Evolutionary conservation across 2,888 invertebrate species (phyloP), one percentile per base, ranked within the genome.

Genomic region (Pemphredon lugubris): DNA sequence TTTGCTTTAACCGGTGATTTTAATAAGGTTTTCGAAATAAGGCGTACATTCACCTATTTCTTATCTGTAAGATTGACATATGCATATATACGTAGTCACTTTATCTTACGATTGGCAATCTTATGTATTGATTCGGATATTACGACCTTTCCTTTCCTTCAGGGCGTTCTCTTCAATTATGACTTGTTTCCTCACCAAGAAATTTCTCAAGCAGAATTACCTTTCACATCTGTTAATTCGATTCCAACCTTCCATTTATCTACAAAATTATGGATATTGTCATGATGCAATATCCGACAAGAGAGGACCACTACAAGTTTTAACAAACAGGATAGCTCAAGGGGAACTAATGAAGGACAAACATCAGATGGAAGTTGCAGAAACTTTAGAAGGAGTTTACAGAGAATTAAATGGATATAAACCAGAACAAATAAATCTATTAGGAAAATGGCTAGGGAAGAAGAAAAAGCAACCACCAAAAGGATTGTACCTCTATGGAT

Each of bases 401-500:
- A 88, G 93, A 53, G 91, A 94, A 70, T 89, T 96, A 0, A 88
- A 92, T 83, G 84, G 90, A 66, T 96, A 94, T 88, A 84, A 90
- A 77, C 93, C 93, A 68, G 91, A 88, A 5, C 89, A 88, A 78
- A 87, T 86, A 55, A 90, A 88, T 42, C 81, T 92, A 26, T 89
- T 92, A 50, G 88, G 85, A 13, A 90, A 89, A 80, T 87, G 87
- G 82, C 82, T 89, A 48, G 84, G 91, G 51, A 82, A 82, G 69
- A 86, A 84, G 67, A 76, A 81, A 64, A 83, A 80, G 42, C 89
- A 91, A 71, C 91, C 92, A 37, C 95, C 96, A 0, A 93, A 93
- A 89, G 98, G 98, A 3, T 90, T 98, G 9, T 98, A 98, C 86
- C 93, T 98, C 66, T 94, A 95, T 90, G 98, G 98, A 60, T 95